Conservation (phyloP, 2,113 vertebrate species). For the Columba janthina region DNA sequence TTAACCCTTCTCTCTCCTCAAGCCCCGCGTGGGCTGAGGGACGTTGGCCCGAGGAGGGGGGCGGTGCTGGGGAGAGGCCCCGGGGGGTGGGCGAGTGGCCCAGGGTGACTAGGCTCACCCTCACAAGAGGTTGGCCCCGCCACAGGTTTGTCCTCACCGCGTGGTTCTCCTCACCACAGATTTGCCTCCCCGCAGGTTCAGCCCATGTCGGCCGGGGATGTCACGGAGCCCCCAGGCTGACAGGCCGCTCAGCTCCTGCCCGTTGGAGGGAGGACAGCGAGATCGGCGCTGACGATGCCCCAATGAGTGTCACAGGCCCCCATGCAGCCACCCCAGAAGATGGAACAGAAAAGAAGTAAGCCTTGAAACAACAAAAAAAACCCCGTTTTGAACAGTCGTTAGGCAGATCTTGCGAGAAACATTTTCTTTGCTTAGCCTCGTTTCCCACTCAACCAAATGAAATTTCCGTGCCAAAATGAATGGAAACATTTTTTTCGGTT, state of each 20-base stretch:
- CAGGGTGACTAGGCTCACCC: neutral
- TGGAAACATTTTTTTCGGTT: neutral
- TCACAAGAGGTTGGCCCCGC: too few relatives aligned
- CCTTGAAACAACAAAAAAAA: neutral
- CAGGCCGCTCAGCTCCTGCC: neutral
- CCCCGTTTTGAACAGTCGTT: neutral
- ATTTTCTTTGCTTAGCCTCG: neutral
- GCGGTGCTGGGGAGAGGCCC: neutral
- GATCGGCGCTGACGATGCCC: neutral
- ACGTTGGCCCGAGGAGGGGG: neutral
- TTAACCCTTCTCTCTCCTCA: too few relatives aligned
- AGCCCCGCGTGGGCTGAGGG: neutral
- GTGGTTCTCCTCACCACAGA: too few relatives aligned
- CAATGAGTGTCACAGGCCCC: neutral
- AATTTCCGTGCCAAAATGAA: neutral
- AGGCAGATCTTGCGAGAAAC: neutral
- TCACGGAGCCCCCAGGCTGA: neutral
- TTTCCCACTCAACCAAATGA: neutral
- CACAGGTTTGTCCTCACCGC: too few relatives aligned
- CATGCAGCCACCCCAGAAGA: neutral
- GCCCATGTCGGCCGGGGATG: neutral
- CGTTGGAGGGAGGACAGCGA: neutral
- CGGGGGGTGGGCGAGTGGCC: too few relatives aligned
- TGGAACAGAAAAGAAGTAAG: constrained; percentile 72
- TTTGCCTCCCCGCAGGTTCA: neutral